Percentiles rank a stretch among this genome's conserved stretches.
Evolutionary conservation across 1,140 invertebrate genomes (phyloP).

Genomic region (Bombus vancouverensis): DNA sequence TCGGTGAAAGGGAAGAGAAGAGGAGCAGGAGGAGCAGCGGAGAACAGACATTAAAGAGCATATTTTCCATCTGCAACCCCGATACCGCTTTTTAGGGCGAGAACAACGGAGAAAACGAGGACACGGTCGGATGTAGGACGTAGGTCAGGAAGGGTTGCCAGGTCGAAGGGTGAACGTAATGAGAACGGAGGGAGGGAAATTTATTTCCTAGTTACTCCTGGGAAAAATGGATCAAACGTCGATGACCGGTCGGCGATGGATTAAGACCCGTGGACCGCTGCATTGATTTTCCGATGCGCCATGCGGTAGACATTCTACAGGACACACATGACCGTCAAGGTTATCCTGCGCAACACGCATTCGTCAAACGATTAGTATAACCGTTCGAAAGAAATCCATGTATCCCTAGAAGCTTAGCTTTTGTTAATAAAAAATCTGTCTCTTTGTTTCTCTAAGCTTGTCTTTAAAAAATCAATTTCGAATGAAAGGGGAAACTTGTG

Average conservation of each 20-base stretch:
- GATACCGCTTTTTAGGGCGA: slow-evolving; percentile 49
- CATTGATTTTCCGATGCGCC: slow-evolving; percentile 56
- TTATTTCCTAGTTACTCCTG: slow-evolving; percentile 57
- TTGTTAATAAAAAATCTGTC: not conserved
- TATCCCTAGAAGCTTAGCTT: no score
- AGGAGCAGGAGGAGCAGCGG: not conserved
- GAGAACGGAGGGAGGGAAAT: slow-evolving; percentile 32
- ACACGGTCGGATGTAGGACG: slow-evolving; percentile 52
- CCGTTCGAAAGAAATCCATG: no score
- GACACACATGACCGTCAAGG: not conserved
- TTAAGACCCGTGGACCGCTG: slow-evolving; percentile 55
- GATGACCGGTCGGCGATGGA: slow-evolving; percentile 34
- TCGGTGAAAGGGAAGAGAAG: no score
- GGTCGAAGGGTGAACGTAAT: slow-evolving; percentile 60
- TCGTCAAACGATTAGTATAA: not conserved
- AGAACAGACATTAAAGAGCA: slow-evolving; percentile 7
- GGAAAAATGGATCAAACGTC: slow-evolving; percentile 63
- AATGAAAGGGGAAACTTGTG: no score
- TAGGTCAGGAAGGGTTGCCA: slow-evolving; percentile 60
- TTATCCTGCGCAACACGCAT: not conserved
- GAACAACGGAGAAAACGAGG: slow-evolving; percentile 43
- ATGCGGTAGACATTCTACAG: not conserved
- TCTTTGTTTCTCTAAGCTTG: not conserved
- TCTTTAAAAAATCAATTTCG: no score
- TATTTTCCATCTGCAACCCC: slow-evolving; percentile 39